Conservation (phyloP, 2,888 invertebrate species). For the Phyllotreta striolata region DNA sequence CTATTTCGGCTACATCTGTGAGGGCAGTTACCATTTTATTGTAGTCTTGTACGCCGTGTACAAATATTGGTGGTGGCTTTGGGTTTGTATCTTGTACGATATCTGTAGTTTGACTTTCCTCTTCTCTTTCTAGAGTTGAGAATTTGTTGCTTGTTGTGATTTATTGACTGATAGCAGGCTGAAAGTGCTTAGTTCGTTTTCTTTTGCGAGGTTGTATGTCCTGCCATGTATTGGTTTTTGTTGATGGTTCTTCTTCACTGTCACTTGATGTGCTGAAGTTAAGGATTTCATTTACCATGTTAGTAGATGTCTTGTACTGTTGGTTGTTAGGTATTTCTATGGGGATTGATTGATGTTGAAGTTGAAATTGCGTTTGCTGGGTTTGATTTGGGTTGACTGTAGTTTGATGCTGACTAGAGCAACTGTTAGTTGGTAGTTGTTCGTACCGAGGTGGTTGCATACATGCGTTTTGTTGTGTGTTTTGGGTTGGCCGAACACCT, state of each 20-base stretch:
- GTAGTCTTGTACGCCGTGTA: conserved; percentile 5
- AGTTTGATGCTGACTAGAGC: not conserved
- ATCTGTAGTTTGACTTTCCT: not conserved
- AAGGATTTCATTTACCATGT: not conserved
- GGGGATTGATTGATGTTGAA: no score
- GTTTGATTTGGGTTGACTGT: conserved; percentile 5
- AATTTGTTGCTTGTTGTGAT: conserved; percentile 10
- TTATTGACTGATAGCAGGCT: not conserved
- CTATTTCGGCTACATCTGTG: not conserved
- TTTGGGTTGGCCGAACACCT: not conserved
- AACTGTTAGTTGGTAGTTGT: conserved; percentile 3
- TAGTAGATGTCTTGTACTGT: no score
- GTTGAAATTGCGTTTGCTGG: no score
- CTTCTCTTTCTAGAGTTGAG: not conserved
- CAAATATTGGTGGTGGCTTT: conserved; percentile 7
- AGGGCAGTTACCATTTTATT: conserved; percentile 3
- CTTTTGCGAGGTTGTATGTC: conserved; percentile 2
- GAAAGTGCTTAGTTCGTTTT: not conserved
- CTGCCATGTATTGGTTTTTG: conserved; percentile 7
- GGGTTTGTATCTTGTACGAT: conserved; percentile 2
- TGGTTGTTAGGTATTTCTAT: no score
- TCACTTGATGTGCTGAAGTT: conserved; percentile 4
- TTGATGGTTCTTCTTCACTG: conserved; percentile 7
- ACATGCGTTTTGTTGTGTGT: not conserved
- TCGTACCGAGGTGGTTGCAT: not conserved